A percentile compares a stretch with the other conserved stretches of the same genome.
These are phyloP conservation scores for Hypothenemus hampei DNA, from an alignment of 1,140 invertebrate species.

Conservation along the genomic window DNA sequence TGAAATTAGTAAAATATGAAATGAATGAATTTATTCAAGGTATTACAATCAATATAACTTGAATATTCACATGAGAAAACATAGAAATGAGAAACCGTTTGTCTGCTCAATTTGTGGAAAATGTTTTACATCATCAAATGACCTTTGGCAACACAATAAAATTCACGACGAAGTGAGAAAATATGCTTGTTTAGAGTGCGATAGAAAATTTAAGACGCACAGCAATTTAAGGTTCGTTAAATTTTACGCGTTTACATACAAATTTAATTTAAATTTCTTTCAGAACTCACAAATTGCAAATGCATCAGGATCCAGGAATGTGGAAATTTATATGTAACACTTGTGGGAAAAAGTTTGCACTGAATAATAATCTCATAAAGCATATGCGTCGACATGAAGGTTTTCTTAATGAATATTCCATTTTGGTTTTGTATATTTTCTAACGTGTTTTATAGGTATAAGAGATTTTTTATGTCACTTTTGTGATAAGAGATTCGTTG, in stretches of 20 bases:
- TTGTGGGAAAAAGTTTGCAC: slow-evolving; percentile 21
- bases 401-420: not conserved
- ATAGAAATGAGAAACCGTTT: slow-evolving; percentile 30
- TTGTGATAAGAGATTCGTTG: slow-evolving; percentile 96
- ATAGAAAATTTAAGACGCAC: slow-evolving; percentile 29
- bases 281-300: slow-evolving; percentile 23
- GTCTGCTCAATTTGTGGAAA: slow-evolving; percentile 31
- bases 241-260: no score
- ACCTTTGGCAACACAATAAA: slow-evolving; percentile 33
- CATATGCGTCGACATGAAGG: slow-evolving; percentile 26
- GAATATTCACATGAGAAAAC: slow-evolving; percentile 28
- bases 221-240: slow-evolving; percentile 29
- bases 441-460: slow-evolving; percentile 6
- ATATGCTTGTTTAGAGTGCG: slow-evolving; percentile 27
- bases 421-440: not conserved
- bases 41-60: slow-evolving; percentile 24
- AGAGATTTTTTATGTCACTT: slow-evolving; percentile 69
- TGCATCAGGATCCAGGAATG: slow-evolving; percentile 19
- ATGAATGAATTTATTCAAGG: slow-evolving; percentile 8
- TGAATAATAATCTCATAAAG: slow-evolving; percentile 23
- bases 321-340: slow-evolving; percentile 24
- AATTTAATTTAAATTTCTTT: slow-evolving; percentile 10
- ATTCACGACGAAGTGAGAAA: slow-evolving; percentile 28
- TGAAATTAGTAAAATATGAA: no score
- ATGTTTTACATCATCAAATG: slow-evolving; percentile 26